These are phyloP conservation scores for Furcula furcula DNA, from an alignment of 2,888 invertebrate species.

Conservation along the genomic window DNA sequence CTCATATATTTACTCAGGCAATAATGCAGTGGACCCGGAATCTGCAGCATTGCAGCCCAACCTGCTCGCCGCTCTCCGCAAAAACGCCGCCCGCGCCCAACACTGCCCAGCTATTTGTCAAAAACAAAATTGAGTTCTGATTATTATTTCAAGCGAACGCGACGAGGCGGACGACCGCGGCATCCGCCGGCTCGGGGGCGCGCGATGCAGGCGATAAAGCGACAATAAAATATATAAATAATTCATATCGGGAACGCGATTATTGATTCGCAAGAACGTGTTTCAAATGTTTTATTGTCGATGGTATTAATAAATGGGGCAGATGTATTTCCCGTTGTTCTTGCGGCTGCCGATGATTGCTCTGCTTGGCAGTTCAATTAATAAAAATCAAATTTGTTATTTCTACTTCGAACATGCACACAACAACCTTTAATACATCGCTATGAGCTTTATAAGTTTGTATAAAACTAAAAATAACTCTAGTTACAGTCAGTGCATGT, in stretches of 20 bases:
- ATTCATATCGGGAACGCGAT: constrained; percentile 67
- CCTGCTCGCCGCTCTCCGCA: constrained; percentile 35
- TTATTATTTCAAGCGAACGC: constrained; percentile 75
- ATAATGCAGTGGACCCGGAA: constrained; percentile 40
- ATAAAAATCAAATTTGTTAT: constrained; percentile 65
- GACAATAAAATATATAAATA: constrained; percentile 80
- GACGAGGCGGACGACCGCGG: constrained; percentile 41
- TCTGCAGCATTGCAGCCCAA: constrained; percentile 35
- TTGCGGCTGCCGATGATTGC: constrained; percentile 48
- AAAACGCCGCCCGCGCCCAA: constrained; percentile 54
- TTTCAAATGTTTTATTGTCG: constrained; percentile 76
- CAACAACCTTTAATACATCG: too few species aligned
- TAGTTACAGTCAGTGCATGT: too few species aligned
- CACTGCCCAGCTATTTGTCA: constrained; percentile 75
- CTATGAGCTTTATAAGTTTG: too few species aligned
- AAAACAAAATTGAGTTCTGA: constrained; percentile 76
- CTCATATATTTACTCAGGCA: constrained; percentile 52
- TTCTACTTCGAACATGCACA: constrained; percentile 32
- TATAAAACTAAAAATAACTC: too few species aligned
- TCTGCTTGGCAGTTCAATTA: constrained; percentile 62
- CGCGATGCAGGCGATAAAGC: constrained; percentile 73
- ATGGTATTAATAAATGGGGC: constrained; percentile 74
- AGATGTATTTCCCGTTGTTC: constrained; percentile 62
- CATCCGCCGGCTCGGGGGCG: constrained; percentile 40
- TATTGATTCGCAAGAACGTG: constrained; percentile 80